phyloP scores from a whole-genome alignment of 2,113 vertebrate species.

The Thamnophis sirtalis region DNA sequence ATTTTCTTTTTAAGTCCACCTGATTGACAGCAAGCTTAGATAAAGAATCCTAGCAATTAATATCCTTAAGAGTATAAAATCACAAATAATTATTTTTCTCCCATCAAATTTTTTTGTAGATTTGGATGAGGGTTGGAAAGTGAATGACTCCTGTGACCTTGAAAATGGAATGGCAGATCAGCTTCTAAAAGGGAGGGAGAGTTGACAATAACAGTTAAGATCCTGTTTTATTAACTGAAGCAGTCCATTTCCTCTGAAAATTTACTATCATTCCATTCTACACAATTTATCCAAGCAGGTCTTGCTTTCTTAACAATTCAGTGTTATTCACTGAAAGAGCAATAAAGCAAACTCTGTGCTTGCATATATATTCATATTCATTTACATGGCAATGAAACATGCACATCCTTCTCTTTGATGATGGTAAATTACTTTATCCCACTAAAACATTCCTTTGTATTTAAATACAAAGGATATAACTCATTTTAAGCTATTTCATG shows the following conservation, averaged over 20 bases:
- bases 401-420: slow-evolving; percentile 24
- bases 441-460: background rate
- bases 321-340: slow-evolving; percentile 9
- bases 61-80: slow-evolving; percentile 31
- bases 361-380: background rate
- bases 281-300: slow-evolving; percentile 11
- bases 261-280: slow-evolving; percentile 13
- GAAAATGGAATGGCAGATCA: slow-evolving; percentile 41
- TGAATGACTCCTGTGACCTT: slow-evolving; percentile 33
- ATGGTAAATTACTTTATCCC: slow-evolving; percentile 6
- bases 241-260: slow-evolving; percentile 43
- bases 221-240: slow-evolving; percentile 28
- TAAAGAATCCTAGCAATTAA: slow-evolving; percentile 35
- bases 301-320: slow-evolving; percentile 2
- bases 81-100: slow-evolving; percentile 33
- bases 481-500: background rate
- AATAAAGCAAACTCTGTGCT: background rate
- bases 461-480: background rate
- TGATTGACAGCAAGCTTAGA: slow-evolving; percentile 40
- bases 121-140: background rate
- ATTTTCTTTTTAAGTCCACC: slow-evolving; percentile 24
- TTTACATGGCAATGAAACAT: slow-evolving; percentile 2
- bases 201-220: slow-evolving; percentile 40
- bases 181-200: slow-evolving; percentile 22
- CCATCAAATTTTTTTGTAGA: background rate